Evolutionary conservation across 2,888 invertebrate species (phyloP), one percentile per base, ranked within the genome.

Genomic region (Limenitis camilla): DNA sequence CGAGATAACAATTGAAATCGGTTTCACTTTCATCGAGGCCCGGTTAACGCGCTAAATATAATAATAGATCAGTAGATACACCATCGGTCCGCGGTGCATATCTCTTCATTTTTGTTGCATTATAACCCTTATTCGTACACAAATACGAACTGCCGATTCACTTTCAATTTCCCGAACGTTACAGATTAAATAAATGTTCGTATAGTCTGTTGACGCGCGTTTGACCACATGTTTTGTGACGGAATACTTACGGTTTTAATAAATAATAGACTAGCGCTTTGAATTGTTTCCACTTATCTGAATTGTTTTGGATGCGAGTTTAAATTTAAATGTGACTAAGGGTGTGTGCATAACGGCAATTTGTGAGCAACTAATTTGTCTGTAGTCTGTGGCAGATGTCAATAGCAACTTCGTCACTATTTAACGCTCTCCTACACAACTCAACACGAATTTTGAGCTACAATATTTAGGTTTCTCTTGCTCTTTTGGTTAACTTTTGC

Each of bases 1-100:
- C 70, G 78, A 73, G 81, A 82, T 82, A 83, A 83, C 84, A 83
- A 83, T 83, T 78, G 82, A 73, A 79, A 81, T 72, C 74, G 77
- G 76, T 83, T 83, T 84, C 83, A 65, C 84, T 87, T 83, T 85
- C 84, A 68, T 56, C 66, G 74, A 66, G 69, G 69, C 72, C 67
- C 74, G 67, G 67, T 68, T 74, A 75, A 74, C 71, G 71, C 74
- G 74, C 81, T 84, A 85, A 85, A 86, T 86, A 86, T 85, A 85
- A 81, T 81, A 84, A 84, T 84, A 85, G 80, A 78, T 77, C 74
- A 75, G 74, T 70, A 71, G 71, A 77, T 78, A 77, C 76, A 76
- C 80, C 83, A 78, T 77, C 78, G 81, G 68, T 76, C 75, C 79
- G 72, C 74, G 64, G 52, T 79, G 76, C 75, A 72, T 69, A 65